These are phyloP conservation scores for Crossocerus cetratus DNA, from an alignment of 2,888 invertebrate species.

Conservation along the genomic window DNA sequence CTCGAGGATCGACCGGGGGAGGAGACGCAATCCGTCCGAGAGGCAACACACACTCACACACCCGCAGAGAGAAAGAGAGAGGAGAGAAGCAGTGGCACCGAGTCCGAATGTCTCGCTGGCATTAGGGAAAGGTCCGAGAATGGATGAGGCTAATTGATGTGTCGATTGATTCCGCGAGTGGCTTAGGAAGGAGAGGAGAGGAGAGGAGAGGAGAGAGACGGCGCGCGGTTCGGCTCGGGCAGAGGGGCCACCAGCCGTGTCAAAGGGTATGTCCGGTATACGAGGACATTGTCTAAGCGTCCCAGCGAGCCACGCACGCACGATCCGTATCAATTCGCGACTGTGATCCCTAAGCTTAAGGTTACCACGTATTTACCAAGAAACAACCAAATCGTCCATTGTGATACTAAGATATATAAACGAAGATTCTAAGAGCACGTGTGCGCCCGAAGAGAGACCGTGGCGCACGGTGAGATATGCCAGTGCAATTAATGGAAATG, in stretches of 20 bases:
- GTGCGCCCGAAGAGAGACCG: constrained; percentile 48
- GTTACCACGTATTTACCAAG: constrained; percentile 32
- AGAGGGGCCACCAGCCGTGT: background rate
- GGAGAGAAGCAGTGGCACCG: background rate
- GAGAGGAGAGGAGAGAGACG: background rate
- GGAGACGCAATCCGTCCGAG: constrained; percentile 48
- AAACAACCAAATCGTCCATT: constrained; percentile 57
- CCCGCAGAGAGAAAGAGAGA: too few relatives aligned
- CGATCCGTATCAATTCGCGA: constrained; percentile 62
- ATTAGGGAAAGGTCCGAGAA: constrained; percentile 1
- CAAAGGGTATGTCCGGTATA: constrained; percentile 25
- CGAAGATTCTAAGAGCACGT: constrained; percentile 48
- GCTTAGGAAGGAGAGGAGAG: background rate
- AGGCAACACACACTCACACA: too few relatives aligned
- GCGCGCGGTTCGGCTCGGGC: background rate
- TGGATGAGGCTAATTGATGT: background rate
- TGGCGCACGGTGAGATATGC: constrained; percentile 48
- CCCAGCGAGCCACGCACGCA: constrained; percentile 46
- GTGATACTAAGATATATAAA: constrained; percentile 61
- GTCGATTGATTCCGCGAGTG: background rate
- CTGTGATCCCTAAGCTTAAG: constrained; percentile 62
- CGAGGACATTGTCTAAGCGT: constrained; percentile 24
- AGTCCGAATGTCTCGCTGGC: constrained; percentile 1
- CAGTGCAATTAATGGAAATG: constrained; percentile 53
- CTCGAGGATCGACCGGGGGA: constrained; percentile 5